Conservation (phyloP, 2,113 vertebrate species). For the Otolemur garnettii region DNA sequence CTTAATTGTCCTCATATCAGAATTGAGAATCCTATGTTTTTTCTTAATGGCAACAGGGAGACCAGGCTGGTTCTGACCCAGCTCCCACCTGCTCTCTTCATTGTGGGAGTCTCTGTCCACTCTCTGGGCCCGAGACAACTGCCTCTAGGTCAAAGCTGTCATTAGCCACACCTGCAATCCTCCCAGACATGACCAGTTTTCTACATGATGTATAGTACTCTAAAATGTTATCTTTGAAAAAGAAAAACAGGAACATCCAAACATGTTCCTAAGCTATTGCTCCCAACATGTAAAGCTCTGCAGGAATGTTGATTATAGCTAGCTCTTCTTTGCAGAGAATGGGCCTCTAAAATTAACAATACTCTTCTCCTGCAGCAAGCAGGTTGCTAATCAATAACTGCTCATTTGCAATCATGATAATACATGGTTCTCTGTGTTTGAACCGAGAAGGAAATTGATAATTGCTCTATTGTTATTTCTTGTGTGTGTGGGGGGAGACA, state of each 20-base stretch:
- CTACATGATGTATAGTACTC: not conserved
- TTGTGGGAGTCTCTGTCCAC: not conserved
- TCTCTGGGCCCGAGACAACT: no score
- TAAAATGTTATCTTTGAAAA: constrained; percentile 3
- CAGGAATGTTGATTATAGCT: not conserved
- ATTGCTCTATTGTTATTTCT: constrained; percentile 51
- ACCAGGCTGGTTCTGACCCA: not conserved
- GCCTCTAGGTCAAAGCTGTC: not conserved
- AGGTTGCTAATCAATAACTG: constrained; percentile 55
- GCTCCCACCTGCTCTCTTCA: not conserved
- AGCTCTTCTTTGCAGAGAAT: not conserved
- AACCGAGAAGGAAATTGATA: constrained; percentile 41
- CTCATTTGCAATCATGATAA: constrained; percentile 65
- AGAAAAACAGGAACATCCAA: constrained; percentile 2
- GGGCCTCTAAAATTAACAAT: not conserved
- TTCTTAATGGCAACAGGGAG: not conserved
- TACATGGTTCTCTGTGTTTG: not conserved
- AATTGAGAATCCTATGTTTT: not conserved
- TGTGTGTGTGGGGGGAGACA: not conserved
- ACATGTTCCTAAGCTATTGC: not conserved
- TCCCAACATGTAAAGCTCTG: not conserved
- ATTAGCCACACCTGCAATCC: not conserved
- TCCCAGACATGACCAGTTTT: not conserved
- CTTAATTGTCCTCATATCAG: no score
- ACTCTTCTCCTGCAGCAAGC: not conserved